Conservation (phyloP, 2,113 vertebrate species). For the human (Homo sapiens) region GRCh38 chr9:134429001-134429500, state of each 20-base stretch:
- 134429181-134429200: constrained; percentile 96
- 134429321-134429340: fast-evolving
- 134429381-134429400: fast-evolving
- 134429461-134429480: fast-evolving
- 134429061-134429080: fast-evolving
- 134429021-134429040: fast-evolving
- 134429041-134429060: fast-evolving
- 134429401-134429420: fast-evolving
- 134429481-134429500: fast-evolving
- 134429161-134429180: constrained; percentile 98
- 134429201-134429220: constrained; percentile 97
- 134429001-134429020: fast-evolving
- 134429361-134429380: fast-evolving
- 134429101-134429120: constrained; percentile 97
- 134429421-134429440: fast-evolving
- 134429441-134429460: fast-evolving
- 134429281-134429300: background rate
- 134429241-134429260: constrained; percentile 79
- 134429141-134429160: constrained; percentile 97
- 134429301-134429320: fast-evolving
- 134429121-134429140: constrained; percentile 98
- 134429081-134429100: background rate
- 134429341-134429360: fast-evolving
- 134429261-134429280: too few species aligned
- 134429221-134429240: constrained; percentile 99